Evolutionary conservation across 2,113 vertebrate genomes (phyloP).

Genomic region (Myocastor coypus): DNA sequence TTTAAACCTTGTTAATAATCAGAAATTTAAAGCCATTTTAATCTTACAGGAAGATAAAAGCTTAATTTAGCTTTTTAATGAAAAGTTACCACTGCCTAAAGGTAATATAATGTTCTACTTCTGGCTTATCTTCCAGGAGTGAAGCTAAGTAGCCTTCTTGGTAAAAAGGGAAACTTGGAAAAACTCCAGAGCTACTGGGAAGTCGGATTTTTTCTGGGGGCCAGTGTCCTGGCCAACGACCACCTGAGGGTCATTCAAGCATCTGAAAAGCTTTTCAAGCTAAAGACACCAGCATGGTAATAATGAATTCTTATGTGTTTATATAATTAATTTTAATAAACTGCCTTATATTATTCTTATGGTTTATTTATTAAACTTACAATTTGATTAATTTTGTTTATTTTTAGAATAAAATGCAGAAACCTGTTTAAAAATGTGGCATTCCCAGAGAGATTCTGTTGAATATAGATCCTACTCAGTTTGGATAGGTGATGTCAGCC

Average conservation of each 20-base stretch:
- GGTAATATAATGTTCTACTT: neutral
- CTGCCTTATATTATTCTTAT: neutral
- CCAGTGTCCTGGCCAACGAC: constrained; percentile 97
- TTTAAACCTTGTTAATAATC: neutral
- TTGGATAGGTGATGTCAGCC: neutral
- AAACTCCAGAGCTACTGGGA: constrained; percentile 99
- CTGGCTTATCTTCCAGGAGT: constrained; percentile 89
- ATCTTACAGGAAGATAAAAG: constrained; percentile 30
- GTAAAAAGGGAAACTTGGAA: constrained; percentile 98
- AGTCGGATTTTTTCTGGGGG: constrained; percentile 98
- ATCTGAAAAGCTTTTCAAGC: constrained; percentile 98
- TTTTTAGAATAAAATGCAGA: constrained; percentile 23
- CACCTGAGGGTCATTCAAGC: constrained; percentile 96
- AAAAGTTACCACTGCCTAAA: neutral
- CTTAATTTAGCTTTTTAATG: constrained; percentile 56
- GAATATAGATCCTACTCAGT: neutral
- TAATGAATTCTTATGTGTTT: neutral
- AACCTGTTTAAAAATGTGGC: neutral
- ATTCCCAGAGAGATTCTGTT: neutral
- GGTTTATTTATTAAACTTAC: neutral
- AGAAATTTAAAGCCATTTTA: constrained; percentile 29
- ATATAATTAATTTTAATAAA: neutral
- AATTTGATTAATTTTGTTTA: neutral
- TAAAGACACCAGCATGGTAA: constrained; percentile 98
- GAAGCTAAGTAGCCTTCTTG: constrained; percentile 98